phyloP scores from a whole-genome alignment of 2,888 invertebrate genomes.

The Tetragnatha montana region DNA sequence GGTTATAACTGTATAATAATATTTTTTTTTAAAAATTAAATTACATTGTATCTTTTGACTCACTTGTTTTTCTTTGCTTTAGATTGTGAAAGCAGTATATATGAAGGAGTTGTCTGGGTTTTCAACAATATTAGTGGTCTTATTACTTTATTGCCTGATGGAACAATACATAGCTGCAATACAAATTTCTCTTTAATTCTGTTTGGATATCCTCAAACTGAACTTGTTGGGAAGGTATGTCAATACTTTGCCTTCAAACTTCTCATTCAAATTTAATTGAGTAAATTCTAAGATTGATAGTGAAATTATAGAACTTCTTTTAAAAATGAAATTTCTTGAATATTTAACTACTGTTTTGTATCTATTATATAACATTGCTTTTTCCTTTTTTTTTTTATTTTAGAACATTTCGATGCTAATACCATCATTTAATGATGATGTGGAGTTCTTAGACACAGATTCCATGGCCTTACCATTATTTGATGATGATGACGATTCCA shows the following conservation, averaged over 20 bases:
- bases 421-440: conserved; percentile 81
- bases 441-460: conserved; percentile 79
- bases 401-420: conserved; percentile 77
- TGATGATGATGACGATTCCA: conserved; percentile 76
- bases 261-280: not conserved
- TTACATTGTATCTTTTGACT: not conserved
- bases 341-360: too few relatives aligned
- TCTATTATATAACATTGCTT: not conserved
- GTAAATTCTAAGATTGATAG: not conserved
- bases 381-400: not conserved
- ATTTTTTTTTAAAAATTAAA: too few relatives aligned
- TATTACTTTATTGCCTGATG: conserved; percentile 81
- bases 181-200: conserved; percentile 82
- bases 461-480: conserved; percentile 78
- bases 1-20: too few relatives aligned
- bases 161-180: conserved; percentile 82
- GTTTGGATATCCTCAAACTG: conserved; percentile 81
- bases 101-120: conserved; percentile 75
- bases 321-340: not conserved
- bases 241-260: not conserved
- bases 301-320: not conserved
- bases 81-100: conserved; percentile 25
- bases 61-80: not conserved
- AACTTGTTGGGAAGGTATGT: conserved; percentile 79
- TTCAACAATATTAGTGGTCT: conserved; percentile 82